These are phyloP conservation scores for Volucella bombylans DNA, from an alignment of 2,888 invertebrate species.

Conservation along the genomic window DNA sequence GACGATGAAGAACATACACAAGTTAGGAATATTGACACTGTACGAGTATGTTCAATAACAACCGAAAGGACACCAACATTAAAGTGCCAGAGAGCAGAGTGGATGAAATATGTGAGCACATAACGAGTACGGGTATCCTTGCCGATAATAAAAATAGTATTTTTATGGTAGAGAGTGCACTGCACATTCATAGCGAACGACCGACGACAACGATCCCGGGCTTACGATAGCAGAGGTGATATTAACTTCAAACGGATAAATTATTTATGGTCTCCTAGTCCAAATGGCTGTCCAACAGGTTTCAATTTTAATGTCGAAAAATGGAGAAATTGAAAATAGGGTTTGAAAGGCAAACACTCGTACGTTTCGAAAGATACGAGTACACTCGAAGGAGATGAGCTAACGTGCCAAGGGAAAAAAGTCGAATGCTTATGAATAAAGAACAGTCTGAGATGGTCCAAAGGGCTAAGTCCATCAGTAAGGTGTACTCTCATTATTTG, in stretches of 20 bases:
- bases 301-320: constrained; percentile 37
- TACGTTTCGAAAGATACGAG: no score
- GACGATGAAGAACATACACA: constrained; percentile 42
- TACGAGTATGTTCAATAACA: constrained; percentile 58
- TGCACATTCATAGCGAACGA: constrained; percentile 56
- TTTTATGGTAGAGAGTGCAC: constrained; percentile 62
- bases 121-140: constrained; percentile 17
- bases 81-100: constrained; percentile 42
- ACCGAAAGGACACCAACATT: constrained; percentile 56
- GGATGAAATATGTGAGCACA: constrained; percentile 50
- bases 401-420: no score
- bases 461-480: no score
- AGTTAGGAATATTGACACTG: constrained; percentile 69
- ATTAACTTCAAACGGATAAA: constrained; percentile 58
- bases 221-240: constrained; percentile 18
- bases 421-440: no score
- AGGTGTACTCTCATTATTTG: no score
- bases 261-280: constrained; percentile 50
- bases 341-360: background rate
- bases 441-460: no score
- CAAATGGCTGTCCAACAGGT: constrained; percentile 59
- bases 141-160: constrained; percentile 62
- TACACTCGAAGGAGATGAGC: no score
- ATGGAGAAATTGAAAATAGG: constrained; percentile 52
- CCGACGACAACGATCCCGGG: constrained; percentile 14